A percentile compares a stretch with the other conserved stretches of the same genome.
Conservation (phyloP, 2,888 invertebrate genomes). For the Pristionchus entomophagus region DNA sequence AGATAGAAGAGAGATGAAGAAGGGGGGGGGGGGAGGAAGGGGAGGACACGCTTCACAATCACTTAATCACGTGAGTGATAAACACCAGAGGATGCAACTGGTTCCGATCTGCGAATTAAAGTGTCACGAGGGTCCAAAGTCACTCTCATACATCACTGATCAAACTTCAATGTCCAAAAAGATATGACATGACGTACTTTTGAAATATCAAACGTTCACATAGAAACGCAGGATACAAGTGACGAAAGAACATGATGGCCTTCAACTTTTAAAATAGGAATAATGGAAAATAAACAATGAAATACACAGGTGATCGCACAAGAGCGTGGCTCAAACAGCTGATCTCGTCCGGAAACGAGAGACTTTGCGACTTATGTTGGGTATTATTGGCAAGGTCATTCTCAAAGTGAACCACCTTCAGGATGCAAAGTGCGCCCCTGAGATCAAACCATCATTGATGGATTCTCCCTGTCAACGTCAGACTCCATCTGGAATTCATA, state of each 20-base stretch:
- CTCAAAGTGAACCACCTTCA: not conserved
- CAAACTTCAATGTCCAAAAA: not conserved
- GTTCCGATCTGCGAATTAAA: not conserved
- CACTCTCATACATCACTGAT: not conserved
- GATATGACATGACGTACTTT: too few species aligned
- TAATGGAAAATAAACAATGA: too few species aligned
- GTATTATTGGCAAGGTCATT: not conserved
- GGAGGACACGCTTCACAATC: slow-evolving; percentile 12
- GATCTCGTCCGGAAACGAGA: slow-evolving; percentile 17
- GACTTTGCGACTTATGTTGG: not conserved
- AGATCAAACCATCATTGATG: not conserved
- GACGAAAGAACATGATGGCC: not conserved
- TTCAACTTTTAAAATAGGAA: too few species aligned
- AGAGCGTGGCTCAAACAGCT: slow-evolving; percentile 7
- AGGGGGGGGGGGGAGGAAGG: not conserved
- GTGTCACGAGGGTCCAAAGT: slow-evolving; percentile 28
- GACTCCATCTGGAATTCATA: slow-evolving; percentile 12
- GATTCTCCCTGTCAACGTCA: not conserved
- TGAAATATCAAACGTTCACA: not conserved
- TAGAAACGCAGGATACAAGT: not conserved
- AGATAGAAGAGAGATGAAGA: not conserved
- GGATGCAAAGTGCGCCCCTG: not conserved
- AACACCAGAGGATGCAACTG: slow-evolving; percentile 24
- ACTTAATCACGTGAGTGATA: slow-evolving; percentile 32
- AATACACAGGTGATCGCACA: not conserved